Evolutionary conservation across 2,113 vertebrate genomes (phyloP).

Genomic region (Anoura caudifer): DNA sequence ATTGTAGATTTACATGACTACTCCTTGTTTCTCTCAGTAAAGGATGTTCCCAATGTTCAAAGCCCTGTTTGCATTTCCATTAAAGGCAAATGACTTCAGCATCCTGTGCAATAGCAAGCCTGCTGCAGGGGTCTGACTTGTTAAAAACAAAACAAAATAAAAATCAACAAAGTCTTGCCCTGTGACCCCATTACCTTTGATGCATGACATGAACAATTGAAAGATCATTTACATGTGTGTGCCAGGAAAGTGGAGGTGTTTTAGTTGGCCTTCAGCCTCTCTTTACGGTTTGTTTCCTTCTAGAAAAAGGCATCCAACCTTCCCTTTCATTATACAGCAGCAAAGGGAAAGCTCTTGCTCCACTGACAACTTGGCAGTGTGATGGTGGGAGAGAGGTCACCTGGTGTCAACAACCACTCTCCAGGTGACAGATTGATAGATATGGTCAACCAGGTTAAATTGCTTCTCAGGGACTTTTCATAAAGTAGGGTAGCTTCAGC

Average conservation of each 20-base stretch:
- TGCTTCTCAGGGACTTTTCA: background rate
- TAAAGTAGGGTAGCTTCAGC: background rate
- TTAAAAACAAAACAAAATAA: background rate
- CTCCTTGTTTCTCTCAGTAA: background rate
- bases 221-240: accelerated
- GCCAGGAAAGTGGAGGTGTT: background rate
- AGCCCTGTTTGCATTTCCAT: background rate
- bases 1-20: background rate
- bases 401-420: background rate
- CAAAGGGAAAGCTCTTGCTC: background rate
- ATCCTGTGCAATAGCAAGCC: background rate
- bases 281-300: background rate
- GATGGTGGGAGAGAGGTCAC: background rate
- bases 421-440: constrained; percentile 46
- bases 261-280: too few species aligned
- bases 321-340: background rate
- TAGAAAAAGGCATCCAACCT: background rate
- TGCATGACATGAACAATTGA: accelerated
- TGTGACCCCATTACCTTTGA: background rate
- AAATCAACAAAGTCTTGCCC: background rate
- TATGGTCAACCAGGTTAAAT: constrained; percentile 40
- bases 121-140: background rate
- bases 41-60: background rate
- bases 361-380: background rate
- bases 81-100: background rate